Evolutionary conservation across 2,113 vertebrate genomes (phyloP).

Genomic region (Myodes glareolus): DNA sequence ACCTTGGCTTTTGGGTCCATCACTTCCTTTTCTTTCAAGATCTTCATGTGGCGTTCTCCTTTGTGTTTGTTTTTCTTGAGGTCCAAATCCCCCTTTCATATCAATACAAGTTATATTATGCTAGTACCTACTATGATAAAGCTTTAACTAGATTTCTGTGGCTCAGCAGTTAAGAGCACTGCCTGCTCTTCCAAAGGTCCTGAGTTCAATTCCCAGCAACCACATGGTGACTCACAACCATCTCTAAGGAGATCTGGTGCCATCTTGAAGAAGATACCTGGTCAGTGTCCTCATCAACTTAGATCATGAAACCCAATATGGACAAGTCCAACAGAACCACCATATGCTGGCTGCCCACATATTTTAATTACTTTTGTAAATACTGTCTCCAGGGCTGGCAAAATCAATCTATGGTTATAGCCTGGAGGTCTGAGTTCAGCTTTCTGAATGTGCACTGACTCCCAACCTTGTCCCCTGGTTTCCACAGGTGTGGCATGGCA

Average conservation of each 20-base stretch:
- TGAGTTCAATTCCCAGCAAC: too few relatives aligned
- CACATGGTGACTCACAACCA: too few relatives aligned
- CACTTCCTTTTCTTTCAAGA: neutral
- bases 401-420: neutral
- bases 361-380: neutral
- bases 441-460: neutral
- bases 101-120: neutral
- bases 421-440: neutral
- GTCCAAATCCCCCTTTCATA: neutral
- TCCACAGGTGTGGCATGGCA: neutral
- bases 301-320: too few relatives aligned
- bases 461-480: too few relatives aligned
- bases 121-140: neutral
- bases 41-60: fast-evolving
- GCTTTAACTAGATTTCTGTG: neutral
- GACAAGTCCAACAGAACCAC: too few relatives aligned
- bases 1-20: fast-evolving
- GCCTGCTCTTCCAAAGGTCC: too few relatives aligned
- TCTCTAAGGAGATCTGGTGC: too few relatives aligned
- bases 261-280: too few relatives aligned
- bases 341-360: too few relatives aligned
- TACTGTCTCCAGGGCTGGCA: neutral
- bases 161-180: too few relatives aligned
- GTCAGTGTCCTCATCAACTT: too few relatives aligned
- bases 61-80: neutral